A percentile compares a stretch with the other conserved stretches of the same genome.
Conservation (phyloP, 2,113 vertebrate species). For the Brachyhypopomus gauderio region DNA sequence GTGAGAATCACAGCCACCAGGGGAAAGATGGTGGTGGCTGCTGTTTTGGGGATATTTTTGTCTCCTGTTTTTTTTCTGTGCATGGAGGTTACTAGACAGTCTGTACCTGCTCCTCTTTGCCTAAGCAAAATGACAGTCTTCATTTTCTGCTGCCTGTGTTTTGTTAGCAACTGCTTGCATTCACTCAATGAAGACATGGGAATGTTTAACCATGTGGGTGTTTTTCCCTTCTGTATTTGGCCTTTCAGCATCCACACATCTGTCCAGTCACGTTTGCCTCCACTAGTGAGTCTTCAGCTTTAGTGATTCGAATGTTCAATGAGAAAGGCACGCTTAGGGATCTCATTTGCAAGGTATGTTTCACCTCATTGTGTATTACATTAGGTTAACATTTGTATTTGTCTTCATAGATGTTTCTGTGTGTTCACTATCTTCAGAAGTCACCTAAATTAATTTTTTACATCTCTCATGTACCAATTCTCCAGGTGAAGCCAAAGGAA, state of each 20-base stretch:
- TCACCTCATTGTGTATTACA: not conserved
- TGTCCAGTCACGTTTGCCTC: slow-evolving; percentile 88
- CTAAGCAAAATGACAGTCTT: too few species aligned
- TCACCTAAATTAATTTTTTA: not conserved
- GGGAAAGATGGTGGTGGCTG: not conserved
- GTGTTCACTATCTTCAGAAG: not conserved
- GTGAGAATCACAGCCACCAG: slow-evolving; percentile 20
- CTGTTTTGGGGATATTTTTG: not conserved
- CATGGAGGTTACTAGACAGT: too few species aligned
- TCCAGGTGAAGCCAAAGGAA: slow-evolving; percentile 92
- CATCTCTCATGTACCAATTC: not conserved
- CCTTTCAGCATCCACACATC: slow-evolving; percentile 84
- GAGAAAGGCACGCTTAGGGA: slow-evolving; percentile 94
- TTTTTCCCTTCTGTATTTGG: slow-evolving; percentile 48
- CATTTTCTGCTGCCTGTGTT: too few species aligned
- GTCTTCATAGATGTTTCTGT: not conserved
- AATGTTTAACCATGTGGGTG: not conserved
- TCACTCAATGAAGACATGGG: not conserved
- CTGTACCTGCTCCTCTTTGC: too few species aligned
- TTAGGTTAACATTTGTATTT: not conserved
- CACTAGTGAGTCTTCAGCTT: slow-evolving; percentile 87
- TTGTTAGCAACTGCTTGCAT: not conserved
- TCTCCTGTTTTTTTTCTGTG: not conserved
- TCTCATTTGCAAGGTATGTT: slow-evolving; percentile 92
- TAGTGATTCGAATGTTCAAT: slow-evolving; percentile 89